Percentiles rank a stretch among this genome's conserved stretches.
Evolutionary conservation across 2,113 vertebrate species (phyloP).

Genomic region (Aspidoscelis tigris): DNA sequence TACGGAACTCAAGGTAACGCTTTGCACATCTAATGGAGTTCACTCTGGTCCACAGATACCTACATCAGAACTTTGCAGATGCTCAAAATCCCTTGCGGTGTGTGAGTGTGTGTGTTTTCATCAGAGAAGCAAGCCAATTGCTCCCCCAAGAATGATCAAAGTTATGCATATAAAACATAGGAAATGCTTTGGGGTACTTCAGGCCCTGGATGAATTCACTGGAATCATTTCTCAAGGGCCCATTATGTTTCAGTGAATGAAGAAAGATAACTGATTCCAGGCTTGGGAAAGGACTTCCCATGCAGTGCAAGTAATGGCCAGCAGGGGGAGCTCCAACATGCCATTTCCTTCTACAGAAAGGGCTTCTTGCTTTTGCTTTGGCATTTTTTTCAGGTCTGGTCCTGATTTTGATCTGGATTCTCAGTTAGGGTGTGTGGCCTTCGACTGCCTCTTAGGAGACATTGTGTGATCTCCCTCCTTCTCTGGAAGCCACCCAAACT

Average conservation of each 20-base stretch:
- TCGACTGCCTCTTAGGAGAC: not conserved
- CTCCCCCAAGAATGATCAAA: too few species aligned
- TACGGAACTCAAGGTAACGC: too few species aligned
- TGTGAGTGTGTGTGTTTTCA: too few species aligned
- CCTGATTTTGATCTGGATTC: not conserved
- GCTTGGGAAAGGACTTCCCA: not conserved
- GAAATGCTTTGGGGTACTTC: not conserved
- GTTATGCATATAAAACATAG: not conserved
- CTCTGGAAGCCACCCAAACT: not conserved
- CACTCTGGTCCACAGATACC: too few species aligned
- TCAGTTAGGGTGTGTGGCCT: too few species aligned
- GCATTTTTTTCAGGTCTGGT: not conserved
- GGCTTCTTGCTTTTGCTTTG: not conserved
- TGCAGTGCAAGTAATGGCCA: not conserved
- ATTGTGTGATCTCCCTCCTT: too few species aligned
- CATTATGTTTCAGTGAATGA: not conserved
- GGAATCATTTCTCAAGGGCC: not conserved
- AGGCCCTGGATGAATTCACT: not conserved
- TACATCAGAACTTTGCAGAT: too few species aligned
- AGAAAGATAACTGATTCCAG: not conserved
- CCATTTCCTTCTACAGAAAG: accelerated
- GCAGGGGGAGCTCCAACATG: not conserved
- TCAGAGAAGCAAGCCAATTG: too few species aligned
- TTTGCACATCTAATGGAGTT: too few species aligned
- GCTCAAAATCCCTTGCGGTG: too few species aligned